Conservation (phyloP, 1,140 invertebrate genomes). For the Macrotrachela quadricornifera region DNA sequence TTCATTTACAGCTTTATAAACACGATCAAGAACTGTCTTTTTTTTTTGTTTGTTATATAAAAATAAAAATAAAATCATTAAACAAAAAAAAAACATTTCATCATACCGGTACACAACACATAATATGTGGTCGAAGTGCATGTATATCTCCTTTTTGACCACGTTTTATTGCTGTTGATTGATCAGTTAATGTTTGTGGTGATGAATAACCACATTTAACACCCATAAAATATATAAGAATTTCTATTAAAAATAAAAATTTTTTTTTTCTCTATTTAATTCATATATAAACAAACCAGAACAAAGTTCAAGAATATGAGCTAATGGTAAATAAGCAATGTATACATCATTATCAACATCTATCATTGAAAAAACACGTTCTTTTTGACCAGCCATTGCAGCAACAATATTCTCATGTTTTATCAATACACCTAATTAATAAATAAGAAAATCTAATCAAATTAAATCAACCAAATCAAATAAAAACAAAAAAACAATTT, state of each 20-base stretch:
- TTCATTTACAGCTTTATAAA: slow-evolving; percentile 79
- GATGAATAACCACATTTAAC: slow-evolving; percentile 89
- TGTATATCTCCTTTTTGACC: slow-evolving; percentile 61
- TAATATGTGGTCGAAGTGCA: slow-evolving; percentile 66
- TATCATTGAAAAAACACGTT: slow-evolving; percentile 36
- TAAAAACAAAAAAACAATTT: too few species aligned
- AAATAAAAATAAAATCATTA: neutral
- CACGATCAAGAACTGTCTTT: slow-evolving; percentile 74
- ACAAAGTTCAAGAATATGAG: slow-evolving; percentile 85
- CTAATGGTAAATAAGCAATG: slow-evolving; percentile 80
- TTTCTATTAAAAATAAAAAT: slow-evolving; percentile 18
- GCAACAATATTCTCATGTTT: slow-evolving; percentile 72
- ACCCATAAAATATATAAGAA: slow-evolving; percentile 41
- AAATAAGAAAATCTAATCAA: too few species aligned
- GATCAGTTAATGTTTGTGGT: slow-evolving; percentile 76
- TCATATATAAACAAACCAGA: slow-evolving; percentile 10
- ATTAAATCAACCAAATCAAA: too few species aligned
- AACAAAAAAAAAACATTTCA: slow-evolving; percentile 10
- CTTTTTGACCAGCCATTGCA: slow-evolving; percentile 63
- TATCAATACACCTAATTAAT: slow-evolving; percentile 29
- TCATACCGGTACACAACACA: slow-evolving; percentile 73
- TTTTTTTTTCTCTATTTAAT: too few species aligned
- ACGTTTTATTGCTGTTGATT: slow-evolving; percentile 73
- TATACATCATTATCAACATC: slow-evolving; percentile 37
- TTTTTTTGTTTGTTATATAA: too few species aligned